These are phyloP conservation scores for Antigone vipio DNA, from an alignment of 2,113 vertebrate species.

Conservation along the genomic window DNA sequence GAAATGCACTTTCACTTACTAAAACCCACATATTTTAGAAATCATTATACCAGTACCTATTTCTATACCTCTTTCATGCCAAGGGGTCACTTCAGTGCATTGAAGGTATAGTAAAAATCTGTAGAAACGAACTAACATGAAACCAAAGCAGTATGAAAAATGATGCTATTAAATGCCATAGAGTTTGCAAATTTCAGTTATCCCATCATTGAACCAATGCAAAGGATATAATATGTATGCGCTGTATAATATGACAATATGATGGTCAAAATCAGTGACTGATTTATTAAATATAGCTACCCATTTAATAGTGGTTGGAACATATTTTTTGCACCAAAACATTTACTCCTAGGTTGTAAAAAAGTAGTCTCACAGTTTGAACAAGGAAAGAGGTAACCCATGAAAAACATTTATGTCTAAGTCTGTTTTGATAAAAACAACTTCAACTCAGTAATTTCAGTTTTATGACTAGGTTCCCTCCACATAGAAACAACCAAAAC, in stretches of 20 bases:
- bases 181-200: not conserved
- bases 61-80: not conserved
- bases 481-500: not conserved
- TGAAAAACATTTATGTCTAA: not conserved
- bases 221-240: fast-evolving
- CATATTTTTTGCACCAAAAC: not conserved
- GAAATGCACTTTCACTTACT: not conserved
- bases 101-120: not conserved
- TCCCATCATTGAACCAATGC: not conserved
- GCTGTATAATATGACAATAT: not conserved
- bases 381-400: not conserved
- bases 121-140: not conserved
- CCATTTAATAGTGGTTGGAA: not conserved
- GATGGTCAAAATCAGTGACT: not conserved
- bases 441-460: not conserved
- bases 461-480: not conserved
- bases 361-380: not conserved
- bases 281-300: not conserved
- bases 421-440: not conserved
- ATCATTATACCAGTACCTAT: not conserved
- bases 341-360: not conserved
- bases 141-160: not conserved
- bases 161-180: not conserved
- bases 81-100: not conserved
- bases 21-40: not conserved